Evolutionary conservation across 2,797 vertebrate species (phyloP), one percentile per base, ranked within the genome.

Genomic region (Tokudaia muenninki): DNA sequence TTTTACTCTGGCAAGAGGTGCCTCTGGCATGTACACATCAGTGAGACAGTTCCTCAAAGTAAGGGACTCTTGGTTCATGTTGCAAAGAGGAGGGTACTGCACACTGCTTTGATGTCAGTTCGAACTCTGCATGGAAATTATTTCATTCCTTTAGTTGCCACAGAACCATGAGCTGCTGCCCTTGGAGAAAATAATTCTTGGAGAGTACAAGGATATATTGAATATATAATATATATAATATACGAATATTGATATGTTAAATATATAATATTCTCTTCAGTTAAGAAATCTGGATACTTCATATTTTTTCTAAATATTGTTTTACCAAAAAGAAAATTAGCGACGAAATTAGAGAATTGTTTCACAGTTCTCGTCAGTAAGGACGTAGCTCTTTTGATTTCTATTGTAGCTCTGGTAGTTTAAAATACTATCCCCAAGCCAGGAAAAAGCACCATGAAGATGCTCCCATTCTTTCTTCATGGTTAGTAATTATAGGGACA

Each of bases 111-210:
- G 41, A 21, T 75, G 44, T 87, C 57, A 75, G 47, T 87, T 50
- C 63, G 5, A 21, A 0, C 3, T 41, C 4, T 21, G 5, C 0
- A 0, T 6, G 29, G 17, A 77, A 24, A 5, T 34, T 12, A 7
- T 34, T 74, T 31, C 65, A 37, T 3, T n/a, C n/a, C 26, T 7
- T 37, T 72, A 26, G 72, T 3, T 22, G 26, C 70, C n/a, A 1
- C 3, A 8, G 14, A 24, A 37, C 26, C 13, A 4, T 83, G 11
- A 59, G 61, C 21, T n/a, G 26, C 61, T 47, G 0, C 29, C 3
- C 13, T 82, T 34, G 65, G 24, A 74, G 37, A 44, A 80, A 65
- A 52, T 8, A 17, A 19, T 6, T 37, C 22, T 4, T 6, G 26
- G 21, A 13, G 47, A 37, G 29, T 4, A 26, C 6, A 57, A 37